A percentile compares a stretch with the other conserved stretches of the same genome.
These are phyloP conservation scores for Aphaenogaster rudis DNA, from an alignment of 1,140 invertebrate species.

Conservation along the genomic window DNA sequence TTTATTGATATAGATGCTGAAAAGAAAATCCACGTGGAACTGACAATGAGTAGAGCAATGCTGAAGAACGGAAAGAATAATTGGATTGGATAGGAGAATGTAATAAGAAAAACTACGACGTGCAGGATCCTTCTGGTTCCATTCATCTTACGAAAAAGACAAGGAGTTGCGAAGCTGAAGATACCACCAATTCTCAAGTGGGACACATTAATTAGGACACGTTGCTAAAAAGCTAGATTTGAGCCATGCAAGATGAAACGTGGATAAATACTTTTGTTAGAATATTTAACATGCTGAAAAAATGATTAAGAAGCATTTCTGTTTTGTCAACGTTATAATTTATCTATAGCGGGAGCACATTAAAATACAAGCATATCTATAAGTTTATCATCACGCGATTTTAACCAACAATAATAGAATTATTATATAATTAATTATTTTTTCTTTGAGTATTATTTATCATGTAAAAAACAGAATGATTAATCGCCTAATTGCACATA, in stretches of 20 bases:
- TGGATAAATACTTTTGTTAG: not conserved
- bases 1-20: not conserved
- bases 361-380: not conserved
- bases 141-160: slow-evolving; percentile 6
- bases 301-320: not conserved
- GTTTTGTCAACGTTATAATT: not conserved
- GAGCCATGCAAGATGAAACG: not conserved
- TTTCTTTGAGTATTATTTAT: slow-evolving; percentile 14
- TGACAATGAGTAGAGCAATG: not conserved
- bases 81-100: not conserved
- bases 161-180: slow-evolving; percentile 15
- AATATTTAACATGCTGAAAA: slow-evolving; percentile 1
- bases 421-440: not conserved
- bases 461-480: not conserved
- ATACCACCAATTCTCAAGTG: slow-evolving; percentile 26
- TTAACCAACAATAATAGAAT: not conserved
- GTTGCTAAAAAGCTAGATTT: slow-evolving; percentile 20
- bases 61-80: slow-evolving; percentile 16
- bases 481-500: not conserved
- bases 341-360: not conserved
- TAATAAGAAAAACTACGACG: slow-evolving; percentile 27
- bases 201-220: slow-evolving; percentile 38
- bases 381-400: not conserved
- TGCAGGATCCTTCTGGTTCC: slow-evolving; percentile 4
- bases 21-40: not conserved